phyloP scores from a whole-genome alignment of 1,140 invertebrate species.

The Agrilus planipennis region DNA sequence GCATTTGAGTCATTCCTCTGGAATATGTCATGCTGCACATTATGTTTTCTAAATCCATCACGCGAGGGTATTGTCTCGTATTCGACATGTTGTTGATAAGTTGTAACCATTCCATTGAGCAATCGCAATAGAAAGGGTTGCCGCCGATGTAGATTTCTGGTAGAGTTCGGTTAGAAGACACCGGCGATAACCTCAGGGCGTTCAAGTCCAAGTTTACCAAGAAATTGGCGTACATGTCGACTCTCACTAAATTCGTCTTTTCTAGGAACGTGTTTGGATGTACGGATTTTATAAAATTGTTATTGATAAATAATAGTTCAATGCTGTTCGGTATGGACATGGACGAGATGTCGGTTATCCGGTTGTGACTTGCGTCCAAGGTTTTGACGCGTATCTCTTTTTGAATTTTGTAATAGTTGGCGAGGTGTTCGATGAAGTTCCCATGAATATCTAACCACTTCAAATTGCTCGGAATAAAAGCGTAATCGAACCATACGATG shows the following conservation, averaged over 20 bases:
- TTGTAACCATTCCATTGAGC: slow-evolving; percentile 85
- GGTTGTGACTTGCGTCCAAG: slow-evolving; percentile 77
- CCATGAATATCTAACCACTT: slow-evolving; percentile 85
- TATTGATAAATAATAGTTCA: slow-evolving; percentile 78
- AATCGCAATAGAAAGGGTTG: slow-evolving; percentile 84
- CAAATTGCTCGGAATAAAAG: slow-evolving; percentile 72
- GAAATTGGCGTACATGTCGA: slow-evolving; percentile 82
- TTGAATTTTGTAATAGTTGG: slow-evolving; percentile 75
- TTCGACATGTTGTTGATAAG: slow-evolving; percentile 74
- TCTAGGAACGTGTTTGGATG: slow-evolving; percentile 74
- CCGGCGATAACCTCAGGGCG: slow-evolving; percentile 59
- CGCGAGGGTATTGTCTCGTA: slow-evolving; percentile 64
- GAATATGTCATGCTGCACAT: slow-evolving; percentile 73
- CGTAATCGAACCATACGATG: slow-evolving; percentile 83
- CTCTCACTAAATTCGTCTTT: slow-evolving; percentile 69
- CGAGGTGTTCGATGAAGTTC: slow-evolving; percentile 74
- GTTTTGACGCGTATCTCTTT: slow-evolving; percentile 69
- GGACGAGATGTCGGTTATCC: slow-evolving; percentile 64
- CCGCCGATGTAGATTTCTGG: slow-evolving; percentile 81
- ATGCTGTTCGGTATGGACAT: slow-evolving; percentile 80
- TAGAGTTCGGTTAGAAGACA: slow-evolving; percentile 52
- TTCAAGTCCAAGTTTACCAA: slow-evolving; percentile 69
- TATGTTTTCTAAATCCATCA: slow-evolving; percentile 78
- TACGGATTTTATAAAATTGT: slow-evolving; percentile 71
- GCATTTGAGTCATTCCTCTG: slow-evolving; percentile 52